Evolutionary conservation across 2,888 invertebrate species (phyloP), one percentile per base, ranked within the genome.

Genomic region (Cerceris ruficornis): DNA sequence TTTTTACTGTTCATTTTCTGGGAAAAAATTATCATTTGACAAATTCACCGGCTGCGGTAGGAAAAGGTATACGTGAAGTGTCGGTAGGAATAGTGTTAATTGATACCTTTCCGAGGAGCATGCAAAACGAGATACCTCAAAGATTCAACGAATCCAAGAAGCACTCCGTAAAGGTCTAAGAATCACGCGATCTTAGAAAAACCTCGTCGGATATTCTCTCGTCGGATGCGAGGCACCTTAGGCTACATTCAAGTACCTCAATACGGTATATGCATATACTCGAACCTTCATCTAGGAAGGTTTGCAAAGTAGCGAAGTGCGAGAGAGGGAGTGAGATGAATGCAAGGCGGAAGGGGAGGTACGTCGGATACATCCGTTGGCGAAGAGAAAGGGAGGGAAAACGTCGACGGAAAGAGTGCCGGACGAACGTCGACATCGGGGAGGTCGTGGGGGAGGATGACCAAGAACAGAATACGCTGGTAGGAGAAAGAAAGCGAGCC

Each of bases 281-380:
- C 28, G 28, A 28, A 28, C 28, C 28, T 28, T 28, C 28, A 28
- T 28, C 28, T 4, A 28, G 28, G 43, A 15, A 46, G 46, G 46
- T 11, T 46, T 46, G 13, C 17, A 68, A 42, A 41, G 55, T 69
- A 46, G 55, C 43, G 39, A 50, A 46, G 68, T 6, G 6, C 11
- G 28, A 49, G 13, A 67, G 68, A 77, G 64, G 71, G 49, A 75
- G 69, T 78, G 62, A 62, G 69, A 81, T 66, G 66, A 42, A 68
- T 57, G 69, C 60, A 60, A 66, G 69, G 78, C 79, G 74, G 69
- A 70, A 80, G 80, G 67, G 69, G 39, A 9, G 14, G 50, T 50
- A 60, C 72, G 62, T 70, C 67, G 67, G 66, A 28, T 41, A 66
- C 75, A 75, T 72, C 65, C 57, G 64, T 7, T 62, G 55, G 11